Evolutionary conservation across 2,797 vertebrate species (phyloP).

Genomic region (Rhinogobio ventralis): DNA sequence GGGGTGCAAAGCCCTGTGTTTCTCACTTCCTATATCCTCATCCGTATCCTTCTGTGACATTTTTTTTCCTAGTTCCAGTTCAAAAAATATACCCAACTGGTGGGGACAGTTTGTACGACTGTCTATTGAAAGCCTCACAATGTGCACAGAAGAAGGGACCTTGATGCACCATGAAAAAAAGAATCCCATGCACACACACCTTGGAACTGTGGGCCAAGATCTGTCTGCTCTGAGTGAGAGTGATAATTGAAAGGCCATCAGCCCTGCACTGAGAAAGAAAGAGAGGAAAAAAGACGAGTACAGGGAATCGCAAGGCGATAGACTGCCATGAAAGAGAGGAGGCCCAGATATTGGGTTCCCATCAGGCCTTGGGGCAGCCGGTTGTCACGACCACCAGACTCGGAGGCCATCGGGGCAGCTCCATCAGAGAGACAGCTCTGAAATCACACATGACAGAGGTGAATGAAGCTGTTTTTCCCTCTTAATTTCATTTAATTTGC

Average conservation of each 20-base stretch:
- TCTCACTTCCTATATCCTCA: conserved; percentile 54
- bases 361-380: conserved; percentile 67
- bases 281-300: conserved; percentile 57
- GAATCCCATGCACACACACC: conserved; percentile 60
- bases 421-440: conserved; percentile 74
- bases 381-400: conserved; percentile 73
- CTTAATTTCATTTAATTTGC: conserved; percentile 85
- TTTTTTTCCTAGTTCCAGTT: conserved; percentile 57
- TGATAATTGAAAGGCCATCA: conserved; percentile 55
- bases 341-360: conserved; percentile 54
- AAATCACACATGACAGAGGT: conserved; percentile 78
- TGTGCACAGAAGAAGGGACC: conserved; percentile 59
- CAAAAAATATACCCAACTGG: conserved; percentile 69
- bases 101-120: conserved; percentile 67
- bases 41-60: conserved; percentile 53
- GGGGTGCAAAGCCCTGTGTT: conserved; percentile 62
- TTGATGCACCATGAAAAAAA: conserved; percentile 51
- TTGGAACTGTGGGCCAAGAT: conserved; percentile 37
- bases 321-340: conserved; percentile 26
- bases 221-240: conserved; percentile 18
- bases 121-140: conserved; percentile 78
- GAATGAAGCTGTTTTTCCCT: conserved; percentile 80
- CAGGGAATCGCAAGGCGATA: conserved; percentile 31
- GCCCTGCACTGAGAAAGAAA: conserved; percentile 40
- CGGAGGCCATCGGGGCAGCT: conserved; percentile 71